Evolutionary conservation across 2,888 invertebrate genomes (phyloP), one percentile per base, ranked within the genome.

Genomic region (Sarcophaga rosellei): DNA sequence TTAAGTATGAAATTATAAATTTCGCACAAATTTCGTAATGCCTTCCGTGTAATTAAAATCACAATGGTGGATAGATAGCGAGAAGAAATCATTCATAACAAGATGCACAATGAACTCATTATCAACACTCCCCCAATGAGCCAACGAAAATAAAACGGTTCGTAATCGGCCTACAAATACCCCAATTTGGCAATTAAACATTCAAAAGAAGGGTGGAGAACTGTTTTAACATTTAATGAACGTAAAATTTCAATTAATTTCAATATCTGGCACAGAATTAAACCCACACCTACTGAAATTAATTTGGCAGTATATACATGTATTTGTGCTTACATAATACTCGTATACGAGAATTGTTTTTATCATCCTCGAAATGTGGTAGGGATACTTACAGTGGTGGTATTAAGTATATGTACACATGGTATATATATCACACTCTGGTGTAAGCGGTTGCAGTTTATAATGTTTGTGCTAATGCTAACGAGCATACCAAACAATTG

Each of bases 211-310:
- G 76, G 76, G 53, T 15, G 59, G 61, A 70, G 84, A 84, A 79
- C 69, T 63, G 75, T 69, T 84, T 84, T 84, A 79, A 53, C 70
- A 84, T 79, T 91, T 91, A 92, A 91, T 92, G 91, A 92, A 92
- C 91, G 91, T 92, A 90, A 92, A 91, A 91, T 91, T 82, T 90
- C 92, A 90, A 91, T 92, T 92, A 91, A 92, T 92, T 92, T 90
- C 90, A 90, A 91, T 90, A 91, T 91, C 90, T 90, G 91, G 91
- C 91, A 91, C 61, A 81, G 90, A 92, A 92, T 92, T 91, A 92
- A 91, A 75, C 65, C 59, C 77, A 77, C 62, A 80, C 80, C 76
- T 20, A 47, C 90, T 89, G 89, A 89, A 88, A 90, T 89, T 89
- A 90, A 90, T 91, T 89, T 70, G 63, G 21, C 47, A 35, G 6